Percentiles rank a stretch among this genome's conserved stretches.
Evolutionary conservation across 2,797 vertebrate genomes (phyloP).

Genomic region (Amblyopsis hoosieri): DNA sequence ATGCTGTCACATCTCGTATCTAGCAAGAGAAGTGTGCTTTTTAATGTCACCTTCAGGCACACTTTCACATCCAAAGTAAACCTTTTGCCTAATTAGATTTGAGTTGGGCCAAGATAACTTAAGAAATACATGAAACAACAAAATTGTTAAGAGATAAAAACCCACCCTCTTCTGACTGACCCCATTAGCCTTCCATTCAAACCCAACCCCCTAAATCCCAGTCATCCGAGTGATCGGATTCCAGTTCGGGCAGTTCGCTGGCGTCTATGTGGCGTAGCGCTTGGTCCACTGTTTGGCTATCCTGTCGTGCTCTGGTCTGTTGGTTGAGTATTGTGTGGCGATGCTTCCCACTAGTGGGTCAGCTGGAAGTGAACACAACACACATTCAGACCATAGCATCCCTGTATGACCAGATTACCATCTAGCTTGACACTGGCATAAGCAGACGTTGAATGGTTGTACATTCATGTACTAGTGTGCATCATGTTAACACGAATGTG

Average conservation of each 20-base stretch:
- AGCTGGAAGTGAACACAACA: slow-evolving; percentile 70
- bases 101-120: neutral
- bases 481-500: no score
- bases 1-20: slow-evolving; percentile 63
- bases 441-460: no score
- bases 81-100: no score
- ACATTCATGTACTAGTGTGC: no score
- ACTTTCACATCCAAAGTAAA: slow-evolving; percentile 15
- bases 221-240: slow-evolving; percentile 74
- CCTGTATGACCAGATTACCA: no score
- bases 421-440: no score
- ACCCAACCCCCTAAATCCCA: slow-evolving; percentile 68
- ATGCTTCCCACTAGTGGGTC: slow-evolving; percentile 92
- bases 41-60: slow-evolving; percentile 54
- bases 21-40: slow-evolving; percentile 44
- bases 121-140: neutral
- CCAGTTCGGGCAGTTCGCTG: slow-evolving; percentile 40
- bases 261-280: slow-evolving; percentile 92
- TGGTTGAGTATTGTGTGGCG: slow-evolving; percentile 92
- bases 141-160: neutral
- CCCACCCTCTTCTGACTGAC: slow-evolving; percentile 48
- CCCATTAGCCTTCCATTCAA: slow-evolving; percentile 62
- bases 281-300: slow-evolving; percentile 98
- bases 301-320: slow-evolving; percentile 95
- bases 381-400: neutral